Evolutionary conservation across 2,888 invertebrate genomes (phyloP).

Genomic region (Andrena praecox): DNA sequence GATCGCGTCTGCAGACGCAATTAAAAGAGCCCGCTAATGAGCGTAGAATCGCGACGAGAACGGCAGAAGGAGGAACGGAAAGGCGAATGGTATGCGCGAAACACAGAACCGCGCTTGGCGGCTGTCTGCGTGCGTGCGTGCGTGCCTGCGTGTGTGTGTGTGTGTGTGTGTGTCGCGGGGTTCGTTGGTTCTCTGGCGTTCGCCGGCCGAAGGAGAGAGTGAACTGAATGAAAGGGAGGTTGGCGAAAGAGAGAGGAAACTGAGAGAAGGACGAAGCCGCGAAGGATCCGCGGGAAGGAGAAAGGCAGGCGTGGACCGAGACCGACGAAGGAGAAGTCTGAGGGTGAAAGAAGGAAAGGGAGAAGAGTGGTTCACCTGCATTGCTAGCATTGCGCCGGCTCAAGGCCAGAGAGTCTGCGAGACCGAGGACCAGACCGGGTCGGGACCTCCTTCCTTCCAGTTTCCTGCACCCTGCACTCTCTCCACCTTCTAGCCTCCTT

Average conservation of each 20-base stretch:
- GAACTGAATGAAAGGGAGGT: constrained; percentile 78
- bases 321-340: constrained; percentile 46
- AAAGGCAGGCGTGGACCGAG: constrained; percentile 66
- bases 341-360: constrained; percentile 73
- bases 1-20: constrained; percentile 1
- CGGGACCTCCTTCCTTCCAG: constrained; percentile 82
- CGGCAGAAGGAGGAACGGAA: constrained; percentile 11
- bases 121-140: background rate
- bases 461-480: constrained; percentile 77
- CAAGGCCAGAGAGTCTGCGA: constrained; percentile 83
- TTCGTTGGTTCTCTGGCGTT: constrained; percentile 54
- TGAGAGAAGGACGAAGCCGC: constrained; percentile 53
- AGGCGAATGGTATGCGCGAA: constrained; percentile 76
- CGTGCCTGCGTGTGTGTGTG: too few species aligned
- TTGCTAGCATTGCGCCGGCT: constrained; percentile 84
- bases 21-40: constrained; percentile 38
- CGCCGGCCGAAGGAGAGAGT: constrained; percentile 78
- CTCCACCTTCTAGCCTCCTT: constrained; percentile 54
- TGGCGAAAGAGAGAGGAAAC: constrained; percentile 46
- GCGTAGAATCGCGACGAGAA: constrained; percentile 24
- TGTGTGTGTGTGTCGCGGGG: constrained; percentile 30
- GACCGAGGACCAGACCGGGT: constrained; percentile 82
- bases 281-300: constrained; percentile 61
- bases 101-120: background rate
- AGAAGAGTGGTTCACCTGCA: constrained; percentile 84